phyloP scores from a whole-genome alignment of 2,113 vertebrate species.

The Dicerorhinus sumatrensis region DNA sequence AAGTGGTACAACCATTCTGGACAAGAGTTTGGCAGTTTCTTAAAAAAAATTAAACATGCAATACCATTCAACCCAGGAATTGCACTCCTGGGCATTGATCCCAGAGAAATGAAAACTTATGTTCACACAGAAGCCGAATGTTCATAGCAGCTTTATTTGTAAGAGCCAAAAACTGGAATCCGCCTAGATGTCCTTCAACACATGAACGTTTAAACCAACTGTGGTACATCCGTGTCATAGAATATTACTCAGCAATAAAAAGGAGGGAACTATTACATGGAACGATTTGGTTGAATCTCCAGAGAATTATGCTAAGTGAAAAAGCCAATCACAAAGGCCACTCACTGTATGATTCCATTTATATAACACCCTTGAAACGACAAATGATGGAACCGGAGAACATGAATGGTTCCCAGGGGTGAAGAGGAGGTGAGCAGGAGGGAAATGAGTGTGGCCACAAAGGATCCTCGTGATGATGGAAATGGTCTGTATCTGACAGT shows the following conservation, averaged over 20 bases:
- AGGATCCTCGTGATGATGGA: neutral
- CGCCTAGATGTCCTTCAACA: accelerated
- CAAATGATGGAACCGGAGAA: neutral
- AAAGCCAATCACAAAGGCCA: neutral
- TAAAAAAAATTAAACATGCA: neutral
- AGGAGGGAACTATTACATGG: accelerated
- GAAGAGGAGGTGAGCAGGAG: neutral
- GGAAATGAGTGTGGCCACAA: neutral
- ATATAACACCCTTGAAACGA: neutral
- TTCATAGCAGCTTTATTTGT: neutral
- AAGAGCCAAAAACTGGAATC: neutral
- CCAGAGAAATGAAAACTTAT: neutral
- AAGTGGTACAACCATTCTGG: neutral
- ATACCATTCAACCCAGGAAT: neutral
- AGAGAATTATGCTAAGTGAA: neutral
- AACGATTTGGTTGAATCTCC: neutral
- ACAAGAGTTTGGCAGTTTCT: neutral
- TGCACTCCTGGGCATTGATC: neutral
- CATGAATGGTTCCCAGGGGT: accelerated
- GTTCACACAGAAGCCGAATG: neutral
- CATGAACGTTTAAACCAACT: neutral
- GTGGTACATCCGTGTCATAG: accelerated
- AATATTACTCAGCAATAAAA: neutral
- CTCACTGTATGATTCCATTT: too few species aligned
- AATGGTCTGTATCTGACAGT: neutral